Evolutionary conservation across 2,113 vertebrate species (phyloP).

Genomic region (Cyrtonyx montezumae): DNA sequence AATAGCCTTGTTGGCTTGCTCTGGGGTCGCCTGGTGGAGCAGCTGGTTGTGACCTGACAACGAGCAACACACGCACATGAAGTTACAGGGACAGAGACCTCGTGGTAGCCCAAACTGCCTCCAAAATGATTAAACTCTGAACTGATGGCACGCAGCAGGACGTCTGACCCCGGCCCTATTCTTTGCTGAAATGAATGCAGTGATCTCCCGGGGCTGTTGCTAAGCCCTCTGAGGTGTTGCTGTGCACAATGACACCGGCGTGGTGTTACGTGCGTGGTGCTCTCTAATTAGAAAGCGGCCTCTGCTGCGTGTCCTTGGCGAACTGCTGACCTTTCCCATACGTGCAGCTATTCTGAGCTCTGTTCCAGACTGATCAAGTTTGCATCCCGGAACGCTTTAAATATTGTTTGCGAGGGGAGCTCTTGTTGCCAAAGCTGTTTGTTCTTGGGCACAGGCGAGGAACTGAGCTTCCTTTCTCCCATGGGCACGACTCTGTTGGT

Average conservation of each 20-base stretch:
- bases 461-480: constrained; percentile 17
- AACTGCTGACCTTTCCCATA: constrained; percentile 57
- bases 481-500: not conserved
- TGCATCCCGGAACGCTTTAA: constrained; percentile 1
- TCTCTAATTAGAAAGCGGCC: constrained; percentile 67
- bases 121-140: not conserved
- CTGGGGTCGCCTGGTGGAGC: not conserved
- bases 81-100: not conserved
- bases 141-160: not conserved
- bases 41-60: constrained; percentile 26
- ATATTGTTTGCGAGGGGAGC: constrained; percentile 37
- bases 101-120: fast-evolving
- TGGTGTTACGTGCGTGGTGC: constrained; percentile 14
- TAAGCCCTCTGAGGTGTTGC: not conserved
- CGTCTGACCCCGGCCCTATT: not conserved
- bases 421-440: constrained; percentile 32
- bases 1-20: not conserved
- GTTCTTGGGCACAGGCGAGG: not conserved
- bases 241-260: not conserved
- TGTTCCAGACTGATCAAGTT: constrained; percentile 38
- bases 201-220: constrained; percentile 19
- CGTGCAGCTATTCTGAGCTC: constrained; percentile 50
- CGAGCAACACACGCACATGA: not conserved
- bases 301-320: constrained; percentile 14
- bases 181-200: not conserved